phyloP scores from a whole-genome alignment of 2,797 vertebrate genomes.

The Neosalanx taihuensis region DNA sequence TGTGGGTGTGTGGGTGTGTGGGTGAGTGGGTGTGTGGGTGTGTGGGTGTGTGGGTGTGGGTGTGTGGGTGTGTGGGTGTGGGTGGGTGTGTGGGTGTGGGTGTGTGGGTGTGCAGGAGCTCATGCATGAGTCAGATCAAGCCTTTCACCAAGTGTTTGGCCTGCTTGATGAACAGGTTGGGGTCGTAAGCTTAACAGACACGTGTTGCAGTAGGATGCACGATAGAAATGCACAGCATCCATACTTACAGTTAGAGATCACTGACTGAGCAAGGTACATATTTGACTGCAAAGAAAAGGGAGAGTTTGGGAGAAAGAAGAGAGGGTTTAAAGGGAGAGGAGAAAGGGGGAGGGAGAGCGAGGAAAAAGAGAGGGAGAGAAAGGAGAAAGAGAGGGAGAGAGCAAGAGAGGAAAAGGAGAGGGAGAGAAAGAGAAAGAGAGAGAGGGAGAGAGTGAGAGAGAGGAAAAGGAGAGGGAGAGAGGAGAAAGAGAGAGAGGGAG shows the following conservation, averaged over 20 bases:
- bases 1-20: too few relatives aligned
- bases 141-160: background rate
- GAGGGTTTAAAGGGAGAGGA: background rate
- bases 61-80: too few relatives aligned
- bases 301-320: background rate
- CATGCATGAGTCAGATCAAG: background rate
- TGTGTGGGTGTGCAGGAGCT: background rate
- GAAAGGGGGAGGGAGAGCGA: background rate
- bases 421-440: constrained; percentile 16
- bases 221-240: background rate
- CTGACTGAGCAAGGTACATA: background rate
- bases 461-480: background rate
- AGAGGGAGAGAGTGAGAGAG: constrained; percentile 44
- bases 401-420: constrained; percentile 7
- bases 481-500: background rate
- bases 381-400: background rate
- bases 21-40: too few relatives aligned
- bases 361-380: background rate
- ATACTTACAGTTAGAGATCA: background rate
- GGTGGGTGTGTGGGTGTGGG: too few relatives aligned
- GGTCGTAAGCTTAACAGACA: background rate
- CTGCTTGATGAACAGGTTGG: background rate
- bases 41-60: too few relatives aligned
- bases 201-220: too few relatives aligned
- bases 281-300: background rate